phyloP scores from a whole-genome alignment of 2,888 invertebrate genomes.

The Drosophila merina region DNA sequence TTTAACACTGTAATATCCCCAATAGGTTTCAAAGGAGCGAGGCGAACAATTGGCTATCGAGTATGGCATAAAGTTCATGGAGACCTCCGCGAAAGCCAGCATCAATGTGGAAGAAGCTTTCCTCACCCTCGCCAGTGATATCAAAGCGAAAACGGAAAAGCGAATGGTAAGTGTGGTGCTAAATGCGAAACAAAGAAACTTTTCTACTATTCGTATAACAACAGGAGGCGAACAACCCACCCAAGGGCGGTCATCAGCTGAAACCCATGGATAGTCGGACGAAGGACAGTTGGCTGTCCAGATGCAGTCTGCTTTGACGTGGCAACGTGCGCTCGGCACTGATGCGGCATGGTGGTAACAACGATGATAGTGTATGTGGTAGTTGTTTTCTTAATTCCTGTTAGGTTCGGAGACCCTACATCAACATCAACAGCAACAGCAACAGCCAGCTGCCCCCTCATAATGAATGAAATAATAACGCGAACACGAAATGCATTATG shows the following conservation, averaged over 20 bases:
- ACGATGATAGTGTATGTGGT: slow-evolving; percentile 76
- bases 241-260: slow-evolving; percentile 92
- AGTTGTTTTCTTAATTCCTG: slow-evolving; percentile 82
- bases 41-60: slow-evolving; percentile 99
- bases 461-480: slow-evolving; percentile 53
- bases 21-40: slow-evolving; percentile 94
- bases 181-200: slow-evolving; percentile 4
- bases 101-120: slow-evolving; percentile 99
- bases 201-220: neutral
- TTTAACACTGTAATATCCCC: slow-evolving; percentile 5
- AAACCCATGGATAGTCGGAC: slow-evolving; percentile 91
- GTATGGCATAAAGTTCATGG: slow-evolving; percentile 99
- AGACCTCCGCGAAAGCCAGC: slow-evolving; percentile 99
- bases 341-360: slow-evolving; percentile 76
- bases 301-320: slow-evolving; percentile 95
- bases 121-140: slow-evolving; percentile 98
- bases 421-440: slow-evolving; percentile 34
- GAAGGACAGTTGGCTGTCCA: slow-evolving; percentile 93
- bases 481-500: slow-evolving; percentile 51
- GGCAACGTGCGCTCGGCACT: slow-evolving; percentile 77
- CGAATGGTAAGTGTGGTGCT: slow-evolving; percentile 90
- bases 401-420: slow-evolving; percentile 62
- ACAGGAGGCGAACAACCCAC: slow-evolving; percentile 95
- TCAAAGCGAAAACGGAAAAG: slow-evolving; percentile 99
- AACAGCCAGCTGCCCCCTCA: slow-evolving; percentile 46